Evolutionary conservation across 2,113 vertebrate species (phyloP).

Genomic region (Muscicapa adusta): DNA sequence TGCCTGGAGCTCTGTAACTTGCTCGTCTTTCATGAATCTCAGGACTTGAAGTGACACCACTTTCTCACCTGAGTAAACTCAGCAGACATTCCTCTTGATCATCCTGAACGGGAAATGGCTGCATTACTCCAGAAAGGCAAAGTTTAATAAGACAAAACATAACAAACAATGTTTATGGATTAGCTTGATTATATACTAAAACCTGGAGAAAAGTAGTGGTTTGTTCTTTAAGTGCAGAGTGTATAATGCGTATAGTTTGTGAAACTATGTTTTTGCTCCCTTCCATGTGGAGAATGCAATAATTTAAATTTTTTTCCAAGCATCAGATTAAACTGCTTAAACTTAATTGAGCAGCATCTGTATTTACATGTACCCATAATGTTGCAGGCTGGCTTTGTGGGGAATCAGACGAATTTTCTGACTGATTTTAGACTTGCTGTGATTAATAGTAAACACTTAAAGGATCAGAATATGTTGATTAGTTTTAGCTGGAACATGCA

Average conservation of each 20-base stretch:
- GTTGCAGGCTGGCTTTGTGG: not conserved
- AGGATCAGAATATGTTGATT: not conserved
- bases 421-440: not conserved
- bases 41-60: not conserved
- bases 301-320: not conserved
- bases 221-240: not conserved
- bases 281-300: not conserved
- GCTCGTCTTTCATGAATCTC: not conserved
- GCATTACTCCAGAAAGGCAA: not conserved
- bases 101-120: not conserved
- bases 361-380: not conserved
- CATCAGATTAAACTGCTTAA: not conserved
- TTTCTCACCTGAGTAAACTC: not conserved
- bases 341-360: not conserved
- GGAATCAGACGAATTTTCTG: not conserved
- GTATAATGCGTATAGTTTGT: not conserved
- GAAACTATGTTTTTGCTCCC: not conserved
- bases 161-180: not conserved
- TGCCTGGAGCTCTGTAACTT: not conserved
- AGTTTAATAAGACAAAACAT: not conserved
- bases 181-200: not conserved
- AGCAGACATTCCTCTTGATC: not conserved
- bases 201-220: not conserved
- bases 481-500: not conserved
- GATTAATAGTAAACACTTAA: not conserved